phyloP scores from a whole-genome alignment of 2,113 vertebrate species.

The Semnornis frantzii region DNA sequence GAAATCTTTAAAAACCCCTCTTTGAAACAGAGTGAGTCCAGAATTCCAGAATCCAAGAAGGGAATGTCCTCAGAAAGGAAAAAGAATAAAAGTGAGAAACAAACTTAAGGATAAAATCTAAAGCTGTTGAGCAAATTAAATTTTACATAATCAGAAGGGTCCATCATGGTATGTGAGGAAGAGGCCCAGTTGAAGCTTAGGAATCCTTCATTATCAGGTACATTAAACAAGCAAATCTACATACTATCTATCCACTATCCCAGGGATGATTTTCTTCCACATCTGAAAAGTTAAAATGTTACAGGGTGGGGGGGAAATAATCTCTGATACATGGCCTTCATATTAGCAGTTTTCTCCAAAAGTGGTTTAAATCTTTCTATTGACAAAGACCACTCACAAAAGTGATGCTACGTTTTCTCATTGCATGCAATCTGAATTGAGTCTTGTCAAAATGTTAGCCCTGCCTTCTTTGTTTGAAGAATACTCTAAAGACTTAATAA shows the following conservation, averaged over 20 bases:
- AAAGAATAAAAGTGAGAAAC: background rate
- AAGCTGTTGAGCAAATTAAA: background rate
- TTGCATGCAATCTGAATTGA: background rate
- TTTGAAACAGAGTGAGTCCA: background rate
- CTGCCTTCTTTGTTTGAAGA: background rate
- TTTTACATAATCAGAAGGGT: background rate
- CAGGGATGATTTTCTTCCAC: background rate
- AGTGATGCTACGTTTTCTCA: background rate
- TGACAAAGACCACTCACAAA: background rate
- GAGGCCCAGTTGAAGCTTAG: background rate
- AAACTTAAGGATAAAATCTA: background rate
- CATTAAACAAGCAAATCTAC: background rate
- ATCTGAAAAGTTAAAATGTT: background rate
- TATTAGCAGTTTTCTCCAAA: background rate
- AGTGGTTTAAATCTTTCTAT: background rate
- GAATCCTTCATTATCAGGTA: background rate
- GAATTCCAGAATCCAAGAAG: background rate
- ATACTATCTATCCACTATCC: background rate
- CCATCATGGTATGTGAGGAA: background rate
- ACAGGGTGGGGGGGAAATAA: accelerated
- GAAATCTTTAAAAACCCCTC: background rate
- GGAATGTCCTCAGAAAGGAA: background rate
- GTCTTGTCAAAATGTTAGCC: background rate
- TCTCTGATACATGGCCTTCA: background rate
- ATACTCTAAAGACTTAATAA: background rate